Conservation (phyloP, 2,113 vertebrate genomes). For the Emydocephalus ijimae region DNA sequence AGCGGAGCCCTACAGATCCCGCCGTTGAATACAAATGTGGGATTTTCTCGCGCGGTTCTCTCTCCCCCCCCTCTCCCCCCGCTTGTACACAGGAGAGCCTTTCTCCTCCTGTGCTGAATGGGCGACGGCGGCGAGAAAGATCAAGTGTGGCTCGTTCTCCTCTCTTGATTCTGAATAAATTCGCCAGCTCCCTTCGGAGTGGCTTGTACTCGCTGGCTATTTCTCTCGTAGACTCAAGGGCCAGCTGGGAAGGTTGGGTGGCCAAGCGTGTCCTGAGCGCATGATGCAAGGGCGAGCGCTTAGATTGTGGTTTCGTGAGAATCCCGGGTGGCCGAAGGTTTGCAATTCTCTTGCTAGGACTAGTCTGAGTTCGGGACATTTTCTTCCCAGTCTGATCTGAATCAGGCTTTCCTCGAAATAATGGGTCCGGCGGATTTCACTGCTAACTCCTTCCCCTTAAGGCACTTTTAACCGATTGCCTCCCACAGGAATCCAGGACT, state of each 20-base stretch:
- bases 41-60: not conserved
- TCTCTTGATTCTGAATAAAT: not conserved
- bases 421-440: not conserved
- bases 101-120: not conserved
- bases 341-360: not conserved
- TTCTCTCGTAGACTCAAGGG: slow-evolving; percentile 44
- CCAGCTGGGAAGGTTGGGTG: not conserved
- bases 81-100: not conserved
- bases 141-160: not conserved
- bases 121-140: not conserved
- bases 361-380: not conserved
- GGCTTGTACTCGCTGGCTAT: not conserved
- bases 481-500: not conserved
- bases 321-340: not conserved
- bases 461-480: not conserved
- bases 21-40: not conserved
- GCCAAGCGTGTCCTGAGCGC: not conserved
- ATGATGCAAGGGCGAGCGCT: not conserved
- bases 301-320: not conserved
- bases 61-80: too few relatives aligned
- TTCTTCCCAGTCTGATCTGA: not conserved
- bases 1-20: not conserved
- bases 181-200: not conserved
- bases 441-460: not conserved
- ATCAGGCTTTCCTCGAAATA: not conserved